phyloP scores from a whole-genome alignment of 1,140 invertebrate species.

The Bombus affinis region DNA sequence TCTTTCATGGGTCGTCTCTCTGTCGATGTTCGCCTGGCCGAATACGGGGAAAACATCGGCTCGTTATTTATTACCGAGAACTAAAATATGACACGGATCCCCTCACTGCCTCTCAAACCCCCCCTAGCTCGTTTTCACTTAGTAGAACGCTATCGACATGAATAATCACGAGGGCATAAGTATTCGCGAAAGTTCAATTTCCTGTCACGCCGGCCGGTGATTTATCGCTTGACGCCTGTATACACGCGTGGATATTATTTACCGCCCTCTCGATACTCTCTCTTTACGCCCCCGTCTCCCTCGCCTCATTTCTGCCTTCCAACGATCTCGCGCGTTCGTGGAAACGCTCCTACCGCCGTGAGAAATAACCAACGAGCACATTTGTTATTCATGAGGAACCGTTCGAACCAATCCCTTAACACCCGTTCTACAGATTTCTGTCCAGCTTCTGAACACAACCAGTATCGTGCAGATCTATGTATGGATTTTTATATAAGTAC shows the following conservation, averaged over 20 bases:
- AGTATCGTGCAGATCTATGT: no score
- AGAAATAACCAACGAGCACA: conserved; percentile 47
- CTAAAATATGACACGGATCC: conserved; percentile 55
- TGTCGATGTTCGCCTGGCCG: neutral
- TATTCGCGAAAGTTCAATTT: conserved; percentile 71
- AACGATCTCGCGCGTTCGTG: conserved; percentile 37
- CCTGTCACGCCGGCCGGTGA: conserved; percentile 60
- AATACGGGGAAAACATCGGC: conserved; percentile 32
- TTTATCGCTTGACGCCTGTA: conserved; percentile 64
- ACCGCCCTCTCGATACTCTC: conserved; percentile 56
- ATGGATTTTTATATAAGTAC: no score
- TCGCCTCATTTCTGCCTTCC: conserved; percentile 12
- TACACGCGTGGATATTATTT: conserved; percentile 69
- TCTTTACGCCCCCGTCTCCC: conserved; percentile 5
- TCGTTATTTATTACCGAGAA: conserved; percentile 60
- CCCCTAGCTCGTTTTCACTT: conserved; percentile 33
- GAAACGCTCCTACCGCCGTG: conserved; percentile 30
- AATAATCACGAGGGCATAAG: conserved; percentile 69
- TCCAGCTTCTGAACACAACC: neutral
- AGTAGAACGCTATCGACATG: conserved; percentile 58
- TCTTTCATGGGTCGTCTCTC: no score
- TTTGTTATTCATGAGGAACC: conserved; percentile 46
- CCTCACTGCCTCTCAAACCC: neutral
- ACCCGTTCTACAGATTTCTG: neutral
- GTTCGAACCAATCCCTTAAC: neutral